Evolutionary conservation across 2,888 invertebrate genomes (phyloP).

Genomic region (Syrista parreyssii): DNA sequence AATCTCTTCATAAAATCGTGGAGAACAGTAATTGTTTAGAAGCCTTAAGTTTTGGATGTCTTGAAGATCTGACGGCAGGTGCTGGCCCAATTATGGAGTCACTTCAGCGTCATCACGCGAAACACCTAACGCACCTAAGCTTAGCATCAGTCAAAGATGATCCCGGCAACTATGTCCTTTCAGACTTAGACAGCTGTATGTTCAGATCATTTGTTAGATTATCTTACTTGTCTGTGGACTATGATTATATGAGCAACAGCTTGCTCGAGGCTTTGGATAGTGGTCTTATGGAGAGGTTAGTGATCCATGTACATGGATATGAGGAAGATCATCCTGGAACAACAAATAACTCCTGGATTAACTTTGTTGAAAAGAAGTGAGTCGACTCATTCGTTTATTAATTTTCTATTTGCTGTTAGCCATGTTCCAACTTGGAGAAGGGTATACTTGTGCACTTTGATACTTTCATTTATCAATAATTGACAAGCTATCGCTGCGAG

Average conservation of each 20-base stretch:
- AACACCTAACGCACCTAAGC: constrained; percentile 73
- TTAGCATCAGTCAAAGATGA: constrained; percentile 81
- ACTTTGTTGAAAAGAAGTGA: constrained; percentile 68
- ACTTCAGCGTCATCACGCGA: constrained; percentile 67
- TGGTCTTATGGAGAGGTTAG: constrained; percentile 69
- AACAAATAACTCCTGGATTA: constrained; percentile 74
- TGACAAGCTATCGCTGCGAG: neutral
- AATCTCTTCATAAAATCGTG: constrained; percentile 65
- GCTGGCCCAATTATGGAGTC: constrained; percentile 64
- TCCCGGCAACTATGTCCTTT: constrained; percentile 74
- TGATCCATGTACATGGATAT: constrained; percentile 78
- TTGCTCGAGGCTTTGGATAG: constrained; percentile 66
- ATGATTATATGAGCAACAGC: constrained; percentile 69
- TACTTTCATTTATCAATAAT: neutral
- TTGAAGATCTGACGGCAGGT: constrained; percentile 68
- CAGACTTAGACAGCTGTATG: constrained; percentile 69
- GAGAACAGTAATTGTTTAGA: constrained; percentile 65
- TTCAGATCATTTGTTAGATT: constrained; percentile 70
- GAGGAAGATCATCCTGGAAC: constrained; percentile 74
- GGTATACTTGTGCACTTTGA: neutral
- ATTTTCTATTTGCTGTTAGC: neutral
- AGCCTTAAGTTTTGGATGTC: constrained; percentile 69
- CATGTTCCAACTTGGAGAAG: neutral
- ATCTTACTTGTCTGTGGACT: constrained; percentile 69
- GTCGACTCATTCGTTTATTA: constrained; percentile 18